Evolutionary conservation across 2,888 invertebrate species (phyloP).

Genomic region (Mayetiola destructor): DNA sequence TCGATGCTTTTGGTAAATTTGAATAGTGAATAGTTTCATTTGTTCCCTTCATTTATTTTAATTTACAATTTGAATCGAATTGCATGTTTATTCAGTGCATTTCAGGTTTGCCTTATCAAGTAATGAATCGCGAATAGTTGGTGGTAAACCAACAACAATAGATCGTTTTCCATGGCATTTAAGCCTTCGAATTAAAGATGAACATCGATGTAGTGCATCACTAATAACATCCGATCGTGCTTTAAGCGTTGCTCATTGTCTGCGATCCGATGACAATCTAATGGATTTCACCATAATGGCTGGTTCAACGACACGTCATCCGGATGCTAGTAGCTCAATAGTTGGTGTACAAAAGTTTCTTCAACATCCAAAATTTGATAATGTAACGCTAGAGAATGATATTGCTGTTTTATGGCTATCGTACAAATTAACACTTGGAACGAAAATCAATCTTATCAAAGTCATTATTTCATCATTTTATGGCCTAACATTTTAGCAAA

Average conservation of each 20-base stretch:
- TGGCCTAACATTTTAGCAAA: background rate
- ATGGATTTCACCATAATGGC: background rate
- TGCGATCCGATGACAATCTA: background rate
- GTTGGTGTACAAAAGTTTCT: background rate
- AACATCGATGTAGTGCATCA: background rate
- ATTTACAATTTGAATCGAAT: no score
- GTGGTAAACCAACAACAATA: background rate
- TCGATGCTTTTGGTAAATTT: no score
- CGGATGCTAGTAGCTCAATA: background rate
- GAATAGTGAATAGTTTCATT: no score
- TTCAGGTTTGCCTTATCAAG: no score
- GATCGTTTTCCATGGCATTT: background rate
- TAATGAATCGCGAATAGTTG: no score
- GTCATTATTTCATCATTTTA: no score
- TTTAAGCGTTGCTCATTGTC: background rate
- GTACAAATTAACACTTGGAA: background rate
- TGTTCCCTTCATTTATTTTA: no score
- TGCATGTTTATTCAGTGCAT: no score
- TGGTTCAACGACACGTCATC: background rate
- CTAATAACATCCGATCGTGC: background rate
- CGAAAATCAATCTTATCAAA: background rate
- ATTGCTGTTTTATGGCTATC: background rate
- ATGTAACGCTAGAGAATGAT: background rate
- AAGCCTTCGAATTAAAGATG: background rate
- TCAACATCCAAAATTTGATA: slow-evolving; percentile 3